Conservation (phyloP, 2,797 vertebrate species). For the Cebuella pygmaea region DNA sequence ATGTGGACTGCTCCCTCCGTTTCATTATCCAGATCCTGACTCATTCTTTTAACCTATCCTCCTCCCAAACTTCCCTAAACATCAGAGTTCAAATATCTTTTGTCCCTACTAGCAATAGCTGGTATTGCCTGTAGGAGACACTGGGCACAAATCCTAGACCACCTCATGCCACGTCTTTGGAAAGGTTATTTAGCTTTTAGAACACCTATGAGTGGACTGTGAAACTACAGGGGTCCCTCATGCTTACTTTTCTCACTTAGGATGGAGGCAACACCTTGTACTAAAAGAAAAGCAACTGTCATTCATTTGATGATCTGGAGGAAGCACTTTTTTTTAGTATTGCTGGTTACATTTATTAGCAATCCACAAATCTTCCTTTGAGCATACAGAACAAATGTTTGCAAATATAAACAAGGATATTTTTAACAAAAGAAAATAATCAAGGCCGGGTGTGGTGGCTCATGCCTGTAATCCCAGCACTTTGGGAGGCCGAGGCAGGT, state of each 20-base stretch:
- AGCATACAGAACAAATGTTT: neutral
- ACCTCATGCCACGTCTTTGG: neutral
- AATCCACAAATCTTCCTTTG: neutral
- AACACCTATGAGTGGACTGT: neutral
- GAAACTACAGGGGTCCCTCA: neutral
- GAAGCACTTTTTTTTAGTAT: neutral
- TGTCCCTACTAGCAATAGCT: neutral
- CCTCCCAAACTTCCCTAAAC: neutral
- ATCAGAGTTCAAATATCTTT: neutral
- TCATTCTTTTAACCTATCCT: neutral
- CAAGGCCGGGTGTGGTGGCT: neutral
- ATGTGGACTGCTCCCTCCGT: neutral
- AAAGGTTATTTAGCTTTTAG: neutral
- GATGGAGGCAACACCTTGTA: neutral
- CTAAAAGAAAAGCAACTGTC: neutral
- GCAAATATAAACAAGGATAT: neutral
- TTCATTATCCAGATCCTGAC: neutral
- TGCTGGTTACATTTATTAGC: neutral
- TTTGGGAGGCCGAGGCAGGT: rapidly evolving
- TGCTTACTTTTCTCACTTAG: neutral
- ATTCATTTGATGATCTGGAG: neutral
- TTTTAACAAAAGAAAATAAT: slow-evolving; percentile 39
- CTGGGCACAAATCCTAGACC: no score
- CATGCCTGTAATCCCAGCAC: no score
- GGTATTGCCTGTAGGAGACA: neutral